Evolutionary conservation across 2,113 vertebrate genomes (phyloP).

Genomic region (Capricornis sumatraensis): DNA sequence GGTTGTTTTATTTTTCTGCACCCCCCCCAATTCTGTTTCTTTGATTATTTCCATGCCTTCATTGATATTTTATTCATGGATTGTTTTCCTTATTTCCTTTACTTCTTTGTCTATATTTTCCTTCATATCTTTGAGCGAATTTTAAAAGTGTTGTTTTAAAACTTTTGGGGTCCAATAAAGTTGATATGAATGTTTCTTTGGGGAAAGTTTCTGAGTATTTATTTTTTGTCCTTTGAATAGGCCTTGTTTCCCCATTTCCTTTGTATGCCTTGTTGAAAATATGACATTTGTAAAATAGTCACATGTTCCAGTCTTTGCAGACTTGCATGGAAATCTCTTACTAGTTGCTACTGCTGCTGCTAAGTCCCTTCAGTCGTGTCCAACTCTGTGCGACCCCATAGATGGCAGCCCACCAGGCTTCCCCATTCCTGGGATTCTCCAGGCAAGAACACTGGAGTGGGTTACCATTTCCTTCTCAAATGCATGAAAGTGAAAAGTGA

Average conservation of each 20-base stretch:
- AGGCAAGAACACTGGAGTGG: background rate
- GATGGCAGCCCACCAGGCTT: background rate
- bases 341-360: background rate
- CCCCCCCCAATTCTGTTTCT: background rate
- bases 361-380: background rate
- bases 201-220: background rate
- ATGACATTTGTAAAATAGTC: background rate
- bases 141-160: background rate
- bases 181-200: background rate
- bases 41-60: background rate
- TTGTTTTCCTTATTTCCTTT: background rate
- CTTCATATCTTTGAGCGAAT: background rate
- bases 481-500: background rate
- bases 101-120: background rate
- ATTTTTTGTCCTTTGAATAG: background rate
- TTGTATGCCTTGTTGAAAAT: background rate
- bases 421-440: background rate
- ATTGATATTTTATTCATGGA: background rate
- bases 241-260: background rate
- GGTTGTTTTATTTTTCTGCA: background rate
- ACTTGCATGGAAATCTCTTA: background rate
- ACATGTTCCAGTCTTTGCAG: background rate
- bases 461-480: background rate
- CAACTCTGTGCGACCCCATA: fast-evolving
- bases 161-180: background rate